Evolutionary conservation across 2,113 vertebrate species (phyloP), one percentile per base, ranked within the genome.

Genomic region (Picathartes gymnocephalus): DNA sequence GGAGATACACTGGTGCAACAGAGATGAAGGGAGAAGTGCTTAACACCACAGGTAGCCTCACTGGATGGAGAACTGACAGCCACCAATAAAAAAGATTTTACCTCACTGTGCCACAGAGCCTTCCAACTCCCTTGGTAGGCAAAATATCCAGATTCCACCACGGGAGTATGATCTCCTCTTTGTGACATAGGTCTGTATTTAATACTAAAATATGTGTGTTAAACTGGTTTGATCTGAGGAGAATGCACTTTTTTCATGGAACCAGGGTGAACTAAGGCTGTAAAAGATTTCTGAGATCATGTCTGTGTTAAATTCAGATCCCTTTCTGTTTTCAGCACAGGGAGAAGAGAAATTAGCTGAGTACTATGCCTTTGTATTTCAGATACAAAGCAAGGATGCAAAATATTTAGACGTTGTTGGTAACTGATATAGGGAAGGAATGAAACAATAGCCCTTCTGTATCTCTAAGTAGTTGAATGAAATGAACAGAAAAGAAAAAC

Each of bases 141-240:
- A 71, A 73, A 95, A 44, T 33, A 74, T 9, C 19, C 17, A 58
- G 6, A 31, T 39, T 8, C 40, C 3, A 33, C 27, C 24, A 51
- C 30, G 65, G 1, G 0, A 57, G 3, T 51, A 10, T 48, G 28
- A 11, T 62, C 10, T 66, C 13, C 13, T 4, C 18, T 28, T 3
- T 61, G 13, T 28, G 60, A 60, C 10, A 53, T 24, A 40, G 5
- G 6, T 9, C 13, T 58, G 6, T 40, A 14, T 48, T 57, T 79
- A 53, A 24, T 31, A n/a, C 23, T 27, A 24, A 18, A 14, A 8
- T 30, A 62, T 12, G 1, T 17, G 13, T 27, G 4, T 68, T 82
- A n/a, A 9, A 25, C 22, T 42, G 30, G 19, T 3, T 22, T 39
- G 15, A 60, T 27, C 61, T 66, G 9, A 27, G 64, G 31, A 65